Base-by-base conservation (phyloP, 1,140 invertebrate genomes). In the Micrasema longulum region DNA sequence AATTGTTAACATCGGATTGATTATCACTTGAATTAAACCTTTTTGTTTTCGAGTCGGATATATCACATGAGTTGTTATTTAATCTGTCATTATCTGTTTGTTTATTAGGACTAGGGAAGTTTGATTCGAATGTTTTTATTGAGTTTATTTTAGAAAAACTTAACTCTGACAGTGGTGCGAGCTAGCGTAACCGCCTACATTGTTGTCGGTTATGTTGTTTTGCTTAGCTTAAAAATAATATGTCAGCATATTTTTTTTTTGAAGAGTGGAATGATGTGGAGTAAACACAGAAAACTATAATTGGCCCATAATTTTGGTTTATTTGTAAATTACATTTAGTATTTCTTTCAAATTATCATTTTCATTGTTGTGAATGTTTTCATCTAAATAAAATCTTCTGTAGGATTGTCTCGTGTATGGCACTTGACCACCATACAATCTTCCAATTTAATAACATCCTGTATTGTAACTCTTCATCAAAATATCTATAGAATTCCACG, bases 301-400 rank as follows among this genome's bases (percentile, higher is more conserved):
- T n/a, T n/a, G n/a, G n/a, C n/a, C n/a, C n/a, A n/a, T n/a, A n/a
- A n/a, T n/a, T n/a, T n/a, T n/a, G n/a, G n/a, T n/a, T n/a, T n/a
- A n/a, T n/a, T n/a, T n/a, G n/a, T n/a, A n/a, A n/a, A n/a, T n/a
- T n/a, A n/a, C n/a, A n/a, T n/a, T n/a, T n/a, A n/a, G 53, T 57
- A 18, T 74, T 65, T 67, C 57, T 67, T n/a, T 23, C 35, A n/a
- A 43, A 67, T 31, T 31, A 60, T 43, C 9, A 6, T 9, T 38
- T 55, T 69, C 35, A 35, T 60, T 60, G 57, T 63, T 22, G 71
- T 67, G 38, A 76, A 76, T 48, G 71, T 76, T 48, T 53, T 76
- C 74, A 76, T 76, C 47, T 76, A 71, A 55, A 76, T 76, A 52
- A 43, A 73, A 64, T 76, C 74, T 52, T 63, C 67, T 18, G 14